Evolutionary conservation across 2,113 vertebrate species (phyloP).

Genomic region (Onychostoma macrolepis): DNA sequence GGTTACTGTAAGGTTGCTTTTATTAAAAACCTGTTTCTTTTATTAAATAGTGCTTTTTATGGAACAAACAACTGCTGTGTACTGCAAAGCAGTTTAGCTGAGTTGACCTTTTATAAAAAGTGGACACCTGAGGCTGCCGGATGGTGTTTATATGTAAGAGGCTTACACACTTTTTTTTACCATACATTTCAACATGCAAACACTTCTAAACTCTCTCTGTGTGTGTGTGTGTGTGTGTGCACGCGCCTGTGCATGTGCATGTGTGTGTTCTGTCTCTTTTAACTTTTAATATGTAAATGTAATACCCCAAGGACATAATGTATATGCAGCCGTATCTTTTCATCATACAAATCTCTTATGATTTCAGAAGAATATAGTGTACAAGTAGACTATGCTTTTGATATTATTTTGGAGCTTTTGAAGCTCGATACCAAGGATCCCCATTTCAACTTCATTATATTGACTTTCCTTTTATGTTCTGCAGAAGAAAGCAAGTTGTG

Average conservation of each 20-base stretch:
- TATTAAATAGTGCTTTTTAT: neutral
- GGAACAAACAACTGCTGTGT: neutral
- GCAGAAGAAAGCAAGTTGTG: neutral
- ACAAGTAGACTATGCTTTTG: neutral
- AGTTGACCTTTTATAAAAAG: constrained; percentile 14
- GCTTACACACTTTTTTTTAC: neutral
- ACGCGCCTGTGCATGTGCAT: neutral
- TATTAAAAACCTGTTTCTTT: neutral
- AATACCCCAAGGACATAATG: neutral
- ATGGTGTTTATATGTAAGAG: neutral
- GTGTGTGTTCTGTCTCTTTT: neutral
- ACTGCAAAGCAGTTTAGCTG: neutral
- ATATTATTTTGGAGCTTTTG: neutral
- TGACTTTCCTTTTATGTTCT: neutral
- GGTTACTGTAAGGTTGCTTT: neutral
- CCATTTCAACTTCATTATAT: neutral
- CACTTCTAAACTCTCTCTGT: neutral
- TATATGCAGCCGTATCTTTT: neutral
- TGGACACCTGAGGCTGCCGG: neutral
- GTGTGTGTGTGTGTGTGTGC: neutral
- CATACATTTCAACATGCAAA: neutral
- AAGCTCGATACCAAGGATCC: neutral
- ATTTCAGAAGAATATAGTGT: neutral
- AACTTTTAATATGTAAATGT: neutral
- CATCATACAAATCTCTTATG: neutral